phyloP scores from a whole-genome alignment of 1,140 invertebrate genomes.

The Bombus pascuorum region DNA sequence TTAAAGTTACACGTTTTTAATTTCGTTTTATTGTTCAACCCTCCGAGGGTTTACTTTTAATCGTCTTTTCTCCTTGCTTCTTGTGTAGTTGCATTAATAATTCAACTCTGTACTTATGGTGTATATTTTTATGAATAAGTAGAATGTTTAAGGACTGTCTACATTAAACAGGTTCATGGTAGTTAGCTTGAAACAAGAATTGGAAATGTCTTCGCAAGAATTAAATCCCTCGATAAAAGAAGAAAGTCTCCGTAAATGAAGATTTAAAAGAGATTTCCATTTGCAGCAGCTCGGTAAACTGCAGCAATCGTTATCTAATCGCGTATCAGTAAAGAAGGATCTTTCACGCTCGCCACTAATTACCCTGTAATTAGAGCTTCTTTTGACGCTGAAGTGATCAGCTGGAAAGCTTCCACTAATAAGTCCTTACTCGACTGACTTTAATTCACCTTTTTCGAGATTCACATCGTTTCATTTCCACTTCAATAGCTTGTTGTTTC shows the following conservation, averaged over 20 bases:
- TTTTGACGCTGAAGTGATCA: conserved; percentile 31
- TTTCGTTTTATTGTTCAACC: too few species aligned
- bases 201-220: background rate
- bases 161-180: too few species aligned
- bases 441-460: background rate
- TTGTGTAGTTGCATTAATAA: background rate
- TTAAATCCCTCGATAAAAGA: conserved; percentile 26
- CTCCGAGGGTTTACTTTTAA: too few species aligned
- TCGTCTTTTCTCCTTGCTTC: background rate
- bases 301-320: conserved; percentile 48
- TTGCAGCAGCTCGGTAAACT: conserved; percentile 33
- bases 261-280: conserved; percentile 47
- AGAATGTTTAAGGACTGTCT: background rate
- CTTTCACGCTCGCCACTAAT: conserved; percentile 26
- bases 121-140: background rate
- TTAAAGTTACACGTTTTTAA: background rate
- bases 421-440: background rate
- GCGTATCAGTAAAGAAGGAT: conserved; percentile 14
- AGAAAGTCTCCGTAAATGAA: background rate
- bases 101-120: background rate
- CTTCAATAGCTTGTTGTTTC: background rate
- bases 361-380: conserved; percentile 45
- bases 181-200: background rate
- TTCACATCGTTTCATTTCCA: background rate
- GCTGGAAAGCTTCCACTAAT: conserved; percentile 24